A percentile compares a stretch with the other conserved stretches of the same genome.
These are phyloP conservation scores for Dicyrtomina minuta DNA, from an alignment of 2,888 invertebrate species.

Conservation along the genomic window DNA sequence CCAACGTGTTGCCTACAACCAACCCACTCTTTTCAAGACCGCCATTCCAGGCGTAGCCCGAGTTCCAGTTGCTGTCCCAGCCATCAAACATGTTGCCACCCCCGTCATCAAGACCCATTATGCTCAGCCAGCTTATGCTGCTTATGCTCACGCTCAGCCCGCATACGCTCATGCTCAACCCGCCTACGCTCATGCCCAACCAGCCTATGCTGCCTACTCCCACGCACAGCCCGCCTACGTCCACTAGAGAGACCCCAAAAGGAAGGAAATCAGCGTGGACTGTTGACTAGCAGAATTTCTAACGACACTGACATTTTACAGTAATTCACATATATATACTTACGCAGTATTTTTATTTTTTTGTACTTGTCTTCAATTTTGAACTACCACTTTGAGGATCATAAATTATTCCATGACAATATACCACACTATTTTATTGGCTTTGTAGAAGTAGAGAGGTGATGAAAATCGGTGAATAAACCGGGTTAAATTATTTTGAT, in stretches of 20 bases:
- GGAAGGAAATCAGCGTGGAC: background rate
- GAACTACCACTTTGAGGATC: background rate
- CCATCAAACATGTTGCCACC: conserved; percentile 50
- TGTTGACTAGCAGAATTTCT: background rate
- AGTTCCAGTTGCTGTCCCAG: conserved; percentile 50
- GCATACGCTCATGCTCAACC: conserved; percentile 15
- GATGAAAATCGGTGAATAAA: background rate
- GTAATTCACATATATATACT: background rate
- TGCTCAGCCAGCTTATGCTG: conserved; percentile 16
- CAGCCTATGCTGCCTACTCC: conserved; percentile 22
- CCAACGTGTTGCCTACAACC: conserved; percentile 62
- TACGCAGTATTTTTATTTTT: background rate
- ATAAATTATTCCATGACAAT: no score
- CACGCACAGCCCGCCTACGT: conserved; percentile 24
- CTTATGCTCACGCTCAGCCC: conserved; percentile 23
- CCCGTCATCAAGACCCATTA: conserved; percentile 47
- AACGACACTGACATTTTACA: background rate
- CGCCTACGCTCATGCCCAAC: conserved; percentile 7
- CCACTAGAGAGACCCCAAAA: background rate
- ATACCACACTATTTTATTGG: background rate
- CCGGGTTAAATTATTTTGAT: no score
- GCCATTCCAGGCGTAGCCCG: conserved; percentile 59
- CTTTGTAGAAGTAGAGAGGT: background rate
- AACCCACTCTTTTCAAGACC: conserved; percentile 61
- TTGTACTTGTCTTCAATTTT: background rate